Conservation (phyloP, 2,113 vertebrate genomes). For the Ardeotis arabs region DNA sequence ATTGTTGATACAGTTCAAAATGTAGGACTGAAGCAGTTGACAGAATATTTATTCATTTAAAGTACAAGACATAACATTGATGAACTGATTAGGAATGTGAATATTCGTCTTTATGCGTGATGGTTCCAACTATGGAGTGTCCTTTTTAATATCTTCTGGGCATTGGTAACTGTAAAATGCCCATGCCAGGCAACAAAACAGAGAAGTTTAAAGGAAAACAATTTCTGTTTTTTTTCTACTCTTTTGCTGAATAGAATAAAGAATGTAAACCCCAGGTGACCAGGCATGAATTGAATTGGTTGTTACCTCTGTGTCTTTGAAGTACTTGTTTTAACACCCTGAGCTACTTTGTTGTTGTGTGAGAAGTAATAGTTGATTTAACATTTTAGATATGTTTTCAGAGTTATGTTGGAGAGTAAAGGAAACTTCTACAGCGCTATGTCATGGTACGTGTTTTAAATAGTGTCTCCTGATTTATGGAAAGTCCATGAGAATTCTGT, state of each 20-base stretch:
- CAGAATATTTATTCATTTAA: conserved; percentile 23
- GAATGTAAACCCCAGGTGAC: neutral
- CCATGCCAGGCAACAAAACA: neutral
- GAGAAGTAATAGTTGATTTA: neutral
- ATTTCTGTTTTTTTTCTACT: neutral
- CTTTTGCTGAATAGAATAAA: neutral
- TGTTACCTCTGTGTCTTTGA: neutral
- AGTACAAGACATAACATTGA: neutral
- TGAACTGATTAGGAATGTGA: neutral
- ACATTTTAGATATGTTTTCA: neutral
- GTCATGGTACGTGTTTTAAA: neutral
- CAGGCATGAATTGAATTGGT: neutral
- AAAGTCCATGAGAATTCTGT: neutral
- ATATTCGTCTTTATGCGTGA: neutral
- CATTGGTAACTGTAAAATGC: neutral
- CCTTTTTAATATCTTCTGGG: neutral
- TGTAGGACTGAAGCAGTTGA: neutral
- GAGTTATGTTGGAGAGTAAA: neutral
- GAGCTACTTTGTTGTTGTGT: neutral
- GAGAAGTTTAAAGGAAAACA: neutral
- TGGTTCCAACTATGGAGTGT: neutral
- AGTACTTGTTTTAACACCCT: neutral
- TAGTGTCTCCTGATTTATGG: neutral
- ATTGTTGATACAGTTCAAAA: neutral
- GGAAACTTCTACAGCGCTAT: neutral